Percentiles rank a stretch among this genome's conserved stretches.
Conservation (phyloP, 2,888 invertebrate genomes). For the Amiota communis region DNA sequence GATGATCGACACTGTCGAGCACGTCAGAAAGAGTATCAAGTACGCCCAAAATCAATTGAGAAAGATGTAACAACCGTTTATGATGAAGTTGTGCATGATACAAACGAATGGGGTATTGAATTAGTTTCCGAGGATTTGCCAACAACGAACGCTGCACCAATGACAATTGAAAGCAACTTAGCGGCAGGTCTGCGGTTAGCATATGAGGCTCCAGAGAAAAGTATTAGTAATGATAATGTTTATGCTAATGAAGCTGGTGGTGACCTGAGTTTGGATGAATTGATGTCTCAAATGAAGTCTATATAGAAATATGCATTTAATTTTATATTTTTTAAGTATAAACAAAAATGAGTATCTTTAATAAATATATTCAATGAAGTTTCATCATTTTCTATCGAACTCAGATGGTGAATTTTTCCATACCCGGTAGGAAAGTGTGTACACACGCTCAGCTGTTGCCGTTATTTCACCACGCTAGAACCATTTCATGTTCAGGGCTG, state of each 20-base stretch:
- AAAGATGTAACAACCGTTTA: slow-evolving; percentile 67
- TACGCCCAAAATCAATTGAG: slow-evolving; percentile 74
- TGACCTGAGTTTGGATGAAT: slow-evolving; percentile 82
- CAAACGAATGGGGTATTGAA: slow-evolving; percentile 94
- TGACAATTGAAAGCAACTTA: slow-evolving; percentile 31
- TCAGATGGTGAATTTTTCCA: too few species aligned
- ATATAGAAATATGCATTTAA: slow-evolving; percentile 70
- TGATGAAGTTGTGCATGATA: slow-evolving; percentile 81
- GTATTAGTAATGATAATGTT: slow-evolving; percentile 70
- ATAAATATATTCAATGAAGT: too few species aligned
- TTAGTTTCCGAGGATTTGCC: slow-evolving; percentile 75
- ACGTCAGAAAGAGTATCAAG: slow-evolving; percentile 79
- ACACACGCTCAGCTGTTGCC: too few species aligned
- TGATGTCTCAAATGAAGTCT: slow-evolving; percentile 94
- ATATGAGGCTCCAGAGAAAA: slow-evolving; percentile 78
- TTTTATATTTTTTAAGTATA: too few species aligned
- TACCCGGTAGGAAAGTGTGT: too few species aligned
- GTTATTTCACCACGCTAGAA: too few species aligned
- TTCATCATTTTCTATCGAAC: too few species aligned
- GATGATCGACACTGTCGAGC: slow-evolving; percentile 85
- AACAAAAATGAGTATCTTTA: too few species aligned
- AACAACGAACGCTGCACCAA: not conserved
- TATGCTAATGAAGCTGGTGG: slow-evolving; percentile 44
- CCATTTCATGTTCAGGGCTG: too few species aligned
- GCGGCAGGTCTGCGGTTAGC: slow-evolving; percentile 77